Percentiles rank a stretch among this genome's conserved stretches.
Conservation (phyloP, 2,113 vertebrate species). For the Chelonoidis abingdonii region DNA sequence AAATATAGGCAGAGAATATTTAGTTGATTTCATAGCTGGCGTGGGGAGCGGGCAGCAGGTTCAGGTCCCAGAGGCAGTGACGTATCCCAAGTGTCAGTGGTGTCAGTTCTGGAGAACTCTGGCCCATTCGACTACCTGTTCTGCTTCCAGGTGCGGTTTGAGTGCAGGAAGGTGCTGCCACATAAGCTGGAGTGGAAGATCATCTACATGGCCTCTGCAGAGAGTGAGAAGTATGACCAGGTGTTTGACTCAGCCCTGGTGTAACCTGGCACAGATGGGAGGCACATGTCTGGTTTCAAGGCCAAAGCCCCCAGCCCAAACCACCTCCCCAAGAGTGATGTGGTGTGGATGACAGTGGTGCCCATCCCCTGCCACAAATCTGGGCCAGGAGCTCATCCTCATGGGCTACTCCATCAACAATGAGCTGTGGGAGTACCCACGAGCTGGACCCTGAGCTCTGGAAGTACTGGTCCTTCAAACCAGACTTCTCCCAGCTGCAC, state of each 20-base stretch:
- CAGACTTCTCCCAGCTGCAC: slow-evolving; percentile 91
- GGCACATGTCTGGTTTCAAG: slow-evolving; percentile 59
- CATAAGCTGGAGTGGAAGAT: neutral
- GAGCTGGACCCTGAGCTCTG: slow-evolving; percentile 78
- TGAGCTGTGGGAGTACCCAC: slow-evolving; percentile 92
- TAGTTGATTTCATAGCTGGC: neutral
- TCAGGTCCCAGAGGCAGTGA: neutral
- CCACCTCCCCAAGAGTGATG: slow-evolving; percentile 91
- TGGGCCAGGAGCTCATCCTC: slow-evolving; percentile 91
- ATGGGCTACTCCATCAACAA: slow-evolving; percentile 95
- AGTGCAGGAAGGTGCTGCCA: neutral
- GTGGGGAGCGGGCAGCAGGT: fast-evolving
- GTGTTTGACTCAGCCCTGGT: neutral
- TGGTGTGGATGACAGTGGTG: slow-evolving; percentile 91
- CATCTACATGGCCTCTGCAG: neutral
- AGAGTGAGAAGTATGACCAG: neutral
- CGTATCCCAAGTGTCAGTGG: neutral
- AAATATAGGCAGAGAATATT: neutral
- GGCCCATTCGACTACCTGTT: neutral
- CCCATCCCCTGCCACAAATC: slow-evolving; percentile 92
- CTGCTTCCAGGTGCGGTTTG: neutral
- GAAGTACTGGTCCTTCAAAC: slow-evolving; percentile 90
- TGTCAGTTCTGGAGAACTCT: neutral
- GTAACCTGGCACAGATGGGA: neutral
- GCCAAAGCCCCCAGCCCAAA: slow-evolving; percentile 88